Percentiles rank a stretch among this genome's conserved stretches.
Conservation (phyloP, 2,113 vertebrate genomes). For the Catharus fuscescens region DNA sequence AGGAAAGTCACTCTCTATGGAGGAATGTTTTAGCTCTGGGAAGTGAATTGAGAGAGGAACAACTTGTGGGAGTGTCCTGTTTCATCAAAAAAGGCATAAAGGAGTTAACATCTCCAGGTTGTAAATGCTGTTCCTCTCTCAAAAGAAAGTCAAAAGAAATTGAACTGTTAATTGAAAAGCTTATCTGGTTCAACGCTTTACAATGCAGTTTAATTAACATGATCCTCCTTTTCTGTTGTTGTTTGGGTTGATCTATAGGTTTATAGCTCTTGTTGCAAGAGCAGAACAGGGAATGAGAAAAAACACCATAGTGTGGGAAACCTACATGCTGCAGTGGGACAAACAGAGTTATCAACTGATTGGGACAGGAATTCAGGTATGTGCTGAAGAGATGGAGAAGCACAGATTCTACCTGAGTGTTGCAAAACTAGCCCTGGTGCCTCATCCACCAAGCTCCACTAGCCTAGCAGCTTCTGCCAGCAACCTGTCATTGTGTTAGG, state of each 20-base stretch:
- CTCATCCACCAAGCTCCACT: neutral
- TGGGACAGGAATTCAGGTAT: neutral
- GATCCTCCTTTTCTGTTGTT: neutral
- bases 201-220: neutral
- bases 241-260: neutral
- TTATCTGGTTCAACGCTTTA: neutral
- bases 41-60: neutral
- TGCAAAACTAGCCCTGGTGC: neutral
- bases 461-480: neutral
- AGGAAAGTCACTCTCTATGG: neutral
- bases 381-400: neutral
- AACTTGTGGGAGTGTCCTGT: neutral
- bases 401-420: neutral
- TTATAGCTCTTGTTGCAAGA: neutral
- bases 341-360: neutral
- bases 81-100: neutral
- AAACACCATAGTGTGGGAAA: accelerated
- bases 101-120: neutral
- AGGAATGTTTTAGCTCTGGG: neutral
- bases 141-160: neutral
- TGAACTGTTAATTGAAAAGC: neutral
- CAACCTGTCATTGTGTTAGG: accelerated
- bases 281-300: neutral
- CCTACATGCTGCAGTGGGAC: neutral
- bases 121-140: neutral